A percentile compares a stretch with the other conserved stretches of the same genome.
Conservation (phyloP, 2,113 vertebrate genomes). For the Platichthys stellatus region DNA sequence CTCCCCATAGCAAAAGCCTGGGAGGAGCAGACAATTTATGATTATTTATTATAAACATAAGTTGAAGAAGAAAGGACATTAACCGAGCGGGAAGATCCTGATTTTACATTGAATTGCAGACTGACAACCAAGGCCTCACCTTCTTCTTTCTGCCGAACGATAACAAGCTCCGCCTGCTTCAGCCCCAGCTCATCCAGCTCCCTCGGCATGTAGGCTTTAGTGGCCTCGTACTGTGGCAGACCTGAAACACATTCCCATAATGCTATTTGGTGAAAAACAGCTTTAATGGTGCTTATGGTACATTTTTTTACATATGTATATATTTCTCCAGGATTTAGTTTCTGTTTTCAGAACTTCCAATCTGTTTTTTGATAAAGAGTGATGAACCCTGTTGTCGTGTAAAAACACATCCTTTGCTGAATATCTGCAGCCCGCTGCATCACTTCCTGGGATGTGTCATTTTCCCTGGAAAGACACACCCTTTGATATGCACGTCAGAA, state of each 20-base stretch:
- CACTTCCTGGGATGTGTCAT: slow-evolving; percentile 1
- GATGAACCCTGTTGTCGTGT: neutral
- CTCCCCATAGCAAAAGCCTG: slow-evolving; percentile 87
- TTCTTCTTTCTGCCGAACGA: slow-evolving; percentile 86
- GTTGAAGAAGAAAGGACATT: neutral
- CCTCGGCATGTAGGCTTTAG: slow-evolving; percentile 88
- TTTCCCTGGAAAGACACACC: slow-evolving; percentile 1
- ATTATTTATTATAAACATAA: neutral
- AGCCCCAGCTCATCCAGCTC: slow-evolving; percentile 89
- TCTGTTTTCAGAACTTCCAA: neutral
- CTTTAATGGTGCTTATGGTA: neutral
- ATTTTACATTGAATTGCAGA: neutral
- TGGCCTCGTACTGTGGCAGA: slow-evolving; percentile 90
- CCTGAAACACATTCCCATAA: slow-evolving; percentile 71
- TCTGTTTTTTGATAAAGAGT: neutral
- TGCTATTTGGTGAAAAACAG: neutral
- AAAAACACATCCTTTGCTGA: neutral
- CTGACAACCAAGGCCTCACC: slow-evolving; percentile 76
- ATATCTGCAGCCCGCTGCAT: neutral
- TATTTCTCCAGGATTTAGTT: neutral
- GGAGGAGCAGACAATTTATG: neutral
- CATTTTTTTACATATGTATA: too few species aligned
- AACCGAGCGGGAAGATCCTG: neutral
- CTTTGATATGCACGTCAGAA: neutral
- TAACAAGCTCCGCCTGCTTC: slow-evolving; percentile 89